These are phyloP conservation scores for Drosophila prolongata DNA, from an alignment of 2,888 invertebrate species.

Conservation along the genomic window DNA sequence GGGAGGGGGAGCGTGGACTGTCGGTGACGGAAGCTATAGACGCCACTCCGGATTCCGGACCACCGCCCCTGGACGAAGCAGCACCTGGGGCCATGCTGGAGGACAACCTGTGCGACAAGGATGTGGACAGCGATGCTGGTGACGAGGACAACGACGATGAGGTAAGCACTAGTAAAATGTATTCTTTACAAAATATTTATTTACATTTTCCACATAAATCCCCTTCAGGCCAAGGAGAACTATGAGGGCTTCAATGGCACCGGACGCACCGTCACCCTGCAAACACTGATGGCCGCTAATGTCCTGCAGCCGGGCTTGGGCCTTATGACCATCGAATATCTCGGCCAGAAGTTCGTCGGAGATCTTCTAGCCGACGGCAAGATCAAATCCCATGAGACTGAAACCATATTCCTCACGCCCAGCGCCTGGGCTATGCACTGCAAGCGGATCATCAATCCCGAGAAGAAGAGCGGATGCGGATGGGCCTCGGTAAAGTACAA, in stretches of 20 bases:
- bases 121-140: conserved; percentile 85
- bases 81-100: conserved; percentile 54
- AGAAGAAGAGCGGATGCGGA: conserved; percentile 96
- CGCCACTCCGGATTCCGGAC: conserved; percentile 30
- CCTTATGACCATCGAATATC: conserved; percentile 94
- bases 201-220: background rate
- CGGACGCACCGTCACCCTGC: conserved; percentile 91
- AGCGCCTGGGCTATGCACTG: conserved; percentile 97
- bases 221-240: conserved; percentile 79
- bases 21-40: conserved; percentile 53
- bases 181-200: too few relatives aligned
- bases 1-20: conserved; percentile 57
- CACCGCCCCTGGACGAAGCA: conserved; percentile 38
- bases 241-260: conserved; percentile 84
- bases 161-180: conserved; percentile 59
- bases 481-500: conserved; percentile 96
- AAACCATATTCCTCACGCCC: conserved; percentile 94
- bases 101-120: conserved; percentile 83
- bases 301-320: conserved; percentile 93
- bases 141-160: conserved; percentile 87
- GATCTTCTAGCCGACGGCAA: conserved; percentile 94
- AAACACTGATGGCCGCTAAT: conserved; percentile 93
- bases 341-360: conserved; percentile 96
- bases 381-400: conserved; percentile 94
- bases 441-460: conserved; percentile 95